Base-by-base conservation (phyloP, 2,888 invertebrate genomes). In the Lycaena phlaeas region DNA sequence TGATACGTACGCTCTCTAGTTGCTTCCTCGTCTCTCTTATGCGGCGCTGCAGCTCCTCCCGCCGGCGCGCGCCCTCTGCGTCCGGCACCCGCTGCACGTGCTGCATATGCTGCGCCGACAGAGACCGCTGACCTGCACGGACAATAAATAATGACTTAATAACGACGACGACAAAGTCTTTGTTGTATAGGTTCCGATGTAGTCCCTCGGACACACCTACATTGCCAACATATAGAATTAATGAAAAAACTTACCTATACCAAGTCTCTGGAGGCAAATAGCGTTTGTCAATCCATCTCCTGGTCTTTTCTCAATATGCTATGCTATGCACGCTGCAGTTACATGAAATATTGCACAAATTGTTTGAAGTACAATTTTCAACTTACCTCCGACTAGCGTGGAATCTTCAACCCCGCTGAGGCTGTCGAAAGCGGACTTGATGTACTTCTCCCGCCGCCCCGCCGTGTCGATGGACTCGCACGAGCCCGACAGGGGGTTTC, bases 11-110 rank as follows among this genome's bases (percentile, higher is more conserved):
- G 66, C 90, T 95, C 82, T 95, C 94, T 47, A 96, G 74, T 72
- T 95, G 94, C 51, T 91, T 87, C 61, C 93, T 88, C 0, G 95
- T 95, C 76, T 95, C 95, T 59, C 93, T 90, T 43, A 79, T 79
- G 49, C 94, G 86, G 64, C 93, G 88, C 57, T 92, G 89, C 48
- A 96, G 82, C 61, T 96, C 95, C 67, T 95, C 92, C 3, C 93
- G 72, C 41, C 90, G 87, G 38, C 88, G 82, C 0, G 86, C 82
- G 0, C 89, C 87, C 44, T 91, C 91, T 0, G 88, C 82, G 64
- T 92, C 90, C 12, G 86, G 79, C 18, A 86, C 56, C 77, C 78
- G 0, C 86, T 86, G n/a, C n/a, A n/a, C n/a, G n/a, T n/a, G 54
- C 86, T 85, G 12, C 72, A 71, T 45, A 49, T 77, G 78, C 68